Percentiles rank a stretch among this genome's conserved stretches.
Evolutionary conservation across 2,797 vertebrate genomes (phyloP).

Genomic region (Eulemur mongoz): DNA sequence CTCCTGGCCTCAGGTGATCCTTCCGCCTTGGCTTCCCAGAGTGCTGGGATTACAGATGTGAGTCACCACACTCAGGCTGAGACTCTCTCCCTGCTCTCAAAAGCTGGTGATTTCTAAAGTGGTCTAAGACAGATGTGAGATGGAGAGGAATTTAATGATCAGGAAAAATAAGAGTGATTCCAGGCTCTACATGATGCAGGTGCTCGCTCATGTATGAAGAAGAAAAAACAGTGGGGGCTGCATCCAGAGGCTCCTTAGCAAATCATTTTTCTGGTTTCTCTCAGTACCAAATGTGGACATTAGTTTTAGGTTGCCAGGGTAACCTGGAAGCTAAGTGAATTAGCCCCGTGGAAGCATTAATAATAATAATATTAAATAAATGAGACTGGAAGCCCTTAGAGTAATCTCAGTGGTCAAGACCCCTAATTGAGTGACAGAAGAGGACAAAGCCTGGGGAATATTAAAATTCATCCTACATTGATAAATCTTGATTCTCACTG

Average conservation of each 20-base stretch:
- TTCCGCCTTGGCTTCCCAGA: neutral
- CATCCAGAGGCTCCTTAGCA: neutral
- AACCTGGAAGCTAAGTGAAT: constrained; percentile 52
- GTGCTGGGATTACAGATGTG: neutral
- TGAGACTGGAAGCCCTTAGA: neutral
- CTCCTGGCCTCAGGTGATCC: neutral
- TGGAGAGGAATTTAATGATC: neutral
- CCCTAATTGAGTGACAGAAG: neutral
- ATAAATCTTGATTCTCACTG: constrained; percentile 1
- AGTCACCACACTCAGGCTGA: neutral
- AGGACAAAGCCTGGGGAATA: neutral
- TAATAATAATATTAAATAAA: constrained; percentile 27
- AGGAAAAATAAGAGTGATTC: neutral
- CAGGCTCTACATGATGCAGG: neutral
- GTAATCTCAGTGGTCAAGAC: neutral
- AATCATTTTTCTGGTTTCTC: constrained; percentile 18
- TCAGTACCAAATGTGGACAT: constrained; percentile 6
- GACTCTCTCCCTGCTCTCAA: neutral
- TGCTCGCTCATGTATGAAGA: neutral
- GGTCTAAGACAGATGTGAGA: neutral
- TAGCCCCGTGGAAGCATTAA: neutral
- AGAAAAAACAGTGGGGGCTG: neutral
- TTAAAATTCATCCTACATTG: constrained; percentile 24
- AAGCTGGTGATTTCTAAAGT: neutral
- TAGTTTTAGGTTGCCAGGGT: constrained; percentile 45